Evolutionary conservation across 2,113 vertebrate genomes (phyloP).

Genomic region (Saimiri boliviensis): DNA sequence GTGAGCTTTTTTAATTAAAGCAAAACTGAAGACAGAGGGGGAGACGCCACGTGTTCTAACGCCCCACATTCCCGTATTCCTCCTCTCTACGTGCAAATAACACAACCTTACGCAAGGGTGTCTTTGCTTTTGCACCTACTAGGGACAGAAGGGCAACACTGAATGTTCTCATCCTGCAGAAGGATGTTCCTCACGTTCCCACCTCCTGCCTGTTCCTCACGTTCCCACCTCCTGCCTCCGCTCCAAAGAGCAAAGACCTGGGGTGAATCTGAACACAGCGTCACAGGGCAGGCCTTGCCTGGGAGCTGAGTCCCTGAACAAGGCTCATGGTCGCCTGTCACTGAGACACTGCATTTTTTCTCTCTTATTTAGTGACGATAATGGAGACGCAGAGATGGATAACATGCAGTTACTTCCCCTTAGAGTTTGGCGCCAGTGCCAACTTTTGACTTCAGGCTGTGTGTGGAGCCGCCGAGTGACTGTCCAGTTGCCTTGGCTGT

Average conservation of each 20-base stretch:
- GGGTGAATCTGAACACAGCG: fast-evolving
- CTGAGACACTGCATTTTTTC: fast-evolving
- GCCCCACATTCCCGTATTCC: fast-evolving
- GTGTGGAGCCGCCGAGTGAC: neutral
- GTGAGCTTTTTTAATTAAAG: neutral
- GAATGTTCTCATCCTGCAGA: fast-evolving
- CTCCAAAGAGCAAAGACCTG: neutral
- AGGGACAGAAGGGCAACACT: no score
- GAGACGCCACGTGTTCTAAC: fast-evolving
- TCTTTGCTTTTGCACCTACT: no score
- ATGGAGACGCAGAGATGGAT: neutral
- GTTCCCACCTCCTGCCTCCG: neutral
- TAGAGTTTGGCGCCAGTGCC: neutral
- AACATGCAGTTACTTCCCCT: fast-evolving
- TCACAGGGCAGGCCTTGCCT: no score
- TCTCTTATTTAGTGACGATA: fast-evolving
- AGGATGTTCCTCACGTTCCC: neutral
- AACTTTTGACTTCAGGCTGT: fast-evolving
- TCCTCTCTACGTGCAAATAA: fast-evolving
- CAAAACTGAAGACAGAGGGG: fast-evolving
- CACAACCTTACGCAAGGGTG: fast-evolving
- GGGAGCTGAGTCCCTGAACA: neutral
- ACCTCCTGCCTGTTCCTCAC: neutral
- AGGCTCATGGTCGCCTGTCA: fast-evolving
- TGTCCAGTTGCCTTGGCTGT: no score